Conservation (phyloP, 1,140 invertebrate species). For the Phocides pigmalion region DNA sequence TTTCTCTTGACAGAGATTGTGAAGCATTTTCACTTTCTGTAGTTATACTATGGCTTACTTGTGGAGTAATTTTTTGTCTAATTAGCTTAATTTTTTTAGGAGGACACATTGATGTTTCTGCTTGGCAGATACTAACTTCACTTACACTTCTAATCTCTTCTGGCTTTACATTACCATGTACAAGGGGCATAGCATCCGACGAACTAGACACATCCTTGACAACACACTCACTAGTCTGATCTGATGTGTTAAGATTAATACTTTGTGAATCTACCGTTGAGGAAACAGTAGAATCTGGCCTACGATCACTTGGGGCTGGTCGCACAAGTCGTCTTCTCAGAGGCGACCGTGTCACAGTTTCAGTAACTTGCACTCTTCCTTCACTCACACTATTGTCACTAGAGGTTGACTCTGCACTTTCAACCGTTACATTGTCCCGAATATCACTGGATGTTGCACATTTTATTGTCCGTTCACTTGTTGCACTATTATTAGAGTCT, state of each 20-base stretch:
- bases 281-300: constrained; percentile 75
- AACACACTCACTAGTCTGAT: constrained; percentile 62
- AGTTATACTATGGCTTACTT: constrained; percentile 45
- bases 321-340: constrained; percentile 62
- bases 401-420: constrained; percentile 75
- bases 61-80: constrained; percentile 65
- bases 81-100: constrained; percentile 78
- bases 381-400: constrained; percentile 76
- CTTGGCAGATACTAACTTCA: constrained; percentile 78
- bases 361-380: constrained; percentile 42
- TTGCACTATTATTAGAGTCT: constrained; percentile 55
- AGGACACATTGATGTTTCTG: constrained; percentile 73
- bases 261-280: constrained; percentile 70
- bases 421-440: constrained; percentile 70
- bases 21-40: constrained; percentile 36
- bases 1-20: constrained; percentile 40
- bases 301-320: constrained; percentile 61
- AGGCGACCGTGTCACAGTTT: constrained; percentile 60
- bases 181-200: constrained; percentile 68
- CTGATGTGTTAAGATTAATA: constrained; percentile 51
- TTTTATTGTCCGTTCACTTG: constrained; percentile 70
- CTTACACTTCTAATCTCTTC: constrained; percentile 76
- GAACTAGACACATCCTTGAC: constrained; percentile 79
- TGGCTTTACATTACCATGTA: constrained; percentile 68
- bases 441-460: constrained; percentile 75